Evolutionary conservation across 2,888 invertebrate species (phyloP).

Genomic region (Lasioglossum figueresi): DNA sequence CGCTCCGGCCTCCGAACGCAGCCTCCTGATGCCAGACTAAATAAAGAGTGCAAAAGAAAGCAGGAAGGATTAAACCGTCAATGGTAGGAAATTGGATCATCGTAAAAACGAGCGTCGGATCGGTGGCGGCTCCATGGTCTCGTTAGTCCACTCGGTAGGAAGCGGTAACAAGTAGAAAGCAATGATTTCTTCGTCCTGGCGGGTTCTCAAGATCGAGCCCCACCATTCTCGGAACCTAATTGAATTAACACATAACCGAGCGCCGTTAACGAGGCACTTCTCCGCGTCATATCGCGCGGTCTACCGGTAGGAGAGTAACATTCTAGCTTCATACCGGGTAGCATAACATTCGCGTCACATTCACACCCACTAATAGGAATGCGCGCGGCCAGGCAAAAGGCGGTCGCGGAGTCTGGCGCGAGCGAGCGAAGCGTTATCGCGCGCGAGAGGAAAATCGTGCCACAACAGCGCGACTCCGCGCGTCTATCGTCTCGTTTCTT

Average conservation of each 20-base stretch:
- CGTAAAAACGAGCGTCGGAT: slow-evolving; percentile 6
- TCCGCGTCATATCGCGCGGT: slow-evolving; percentile 9
- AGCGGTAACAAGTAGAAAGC: slow-evolving; percentile 65
- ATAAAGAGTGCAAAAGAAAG: background rate
- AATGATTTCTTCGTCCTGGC: slow-evolving; percentile 72
- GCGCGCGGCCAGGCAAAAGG: slow-evolving; percentile 67
- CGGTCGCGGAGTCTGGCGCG: slow-evolving; percentile 35
- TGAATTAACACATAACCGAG: slow-evolving; percentile 16
- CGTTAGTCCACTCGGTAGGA: slow-evolving; percentile 13
- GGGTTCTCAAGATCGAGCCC: slow-evolving; percentile 63
- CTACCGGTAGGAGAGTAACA: background rate
- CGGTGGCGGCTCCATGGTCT: background rate
- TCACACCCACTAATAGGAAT: slow-evolving; percentile 75
- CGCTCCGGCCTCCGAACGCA: background rate
- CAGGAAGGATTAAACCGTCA: background rate
- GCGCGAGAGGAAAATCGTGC: slow-evolving; percentile 50
- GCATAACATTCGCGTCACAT: slow-evolving; percentile 50
- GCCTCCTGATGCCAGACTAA: background rate
- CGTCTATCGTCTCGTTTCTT: background rate
- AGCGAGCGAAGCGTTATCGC: slow-evolving; percentile 50
- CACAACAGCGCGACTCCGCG: slow-evolving; percentile 8
- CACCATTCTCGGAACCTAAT: slow-evolving; percentile 14
- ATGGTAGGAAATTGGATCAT: background rate
- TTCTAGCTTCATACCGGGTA: slow-evolving; percentile 13
- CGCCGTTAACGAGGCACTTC: slow-evolving; percentile 17